phyloP scores from a whole-genome alignment of 2,797 vertebrate species.

The Mastacembelus armatus region DNA sequence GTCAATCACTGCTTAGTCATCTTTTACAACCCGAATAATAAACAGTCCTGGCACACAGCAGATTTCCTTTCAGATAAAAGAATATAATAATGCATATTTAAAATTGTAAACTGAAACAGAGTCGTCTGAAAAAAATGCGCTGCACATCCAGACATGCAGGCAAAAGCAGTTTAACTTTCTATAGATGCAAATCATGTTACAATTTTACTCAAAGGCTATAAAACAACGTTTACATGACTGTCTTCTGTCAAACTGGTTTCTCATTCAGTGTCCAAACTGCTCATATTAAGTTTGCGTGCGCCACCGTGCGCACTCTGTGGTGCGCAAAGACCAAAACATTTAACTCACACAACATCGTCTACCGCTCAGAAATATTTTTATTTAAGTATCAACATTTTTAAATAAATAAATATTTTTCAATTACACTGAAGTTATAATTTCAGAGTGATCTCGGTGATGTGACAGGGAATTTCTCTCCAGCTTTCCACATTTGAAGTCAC shows the following conservation, averaged over 20 bases:
- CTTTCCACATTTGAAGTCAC: slow-evolving; percentile 62
- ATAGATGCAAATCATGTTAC: background rate
- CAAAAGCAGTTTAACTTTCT: background rate
- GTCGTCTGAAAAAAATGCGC: background rate
- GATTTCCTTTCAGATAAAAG: background rate
- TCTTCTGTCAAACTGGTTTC: background rate
- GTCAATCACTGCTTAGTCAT: background rate
- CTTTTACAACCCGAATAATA: background rate
- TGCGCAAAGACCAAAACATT: slow-evolving; percentile 55
- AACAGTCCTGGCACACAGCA: background rate
- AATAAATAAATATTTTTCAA: slow-evolving; percentile 99
- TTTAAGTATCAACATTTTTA: slow-evolving; percentile 89
- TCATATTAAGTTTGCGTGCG: slow-evolving; percentile 11
- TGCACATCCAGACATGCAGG: slow-evolving; percentile 6
- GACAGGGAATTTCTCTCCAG: slow-evolving; percentile 59
- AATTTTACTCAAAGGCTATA: background rate
- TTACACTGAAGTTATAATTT: slow-evolving; percentile 85
- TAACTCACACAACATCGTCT: slow-evolving; percentile 55
- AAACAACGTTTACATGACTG: background rate
- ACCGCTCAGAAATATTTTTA: slow-evolving; percentile 86
- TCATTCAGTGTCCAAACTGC: background rate
- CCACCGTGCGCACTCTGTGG: slow-evolving; percentile 41
- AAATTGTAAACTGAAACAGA: background rate
- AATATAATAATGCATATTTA: background rate
- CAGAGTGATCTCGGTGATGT: slow-evolving; percentile 69